A percentile compares a stretch with the other conserved stretches of the same genome.
Evolutionary conservation across 2,113 vertebrate genomes (phyloP).

Genomic region (Syngnathus floridae): DNA sequence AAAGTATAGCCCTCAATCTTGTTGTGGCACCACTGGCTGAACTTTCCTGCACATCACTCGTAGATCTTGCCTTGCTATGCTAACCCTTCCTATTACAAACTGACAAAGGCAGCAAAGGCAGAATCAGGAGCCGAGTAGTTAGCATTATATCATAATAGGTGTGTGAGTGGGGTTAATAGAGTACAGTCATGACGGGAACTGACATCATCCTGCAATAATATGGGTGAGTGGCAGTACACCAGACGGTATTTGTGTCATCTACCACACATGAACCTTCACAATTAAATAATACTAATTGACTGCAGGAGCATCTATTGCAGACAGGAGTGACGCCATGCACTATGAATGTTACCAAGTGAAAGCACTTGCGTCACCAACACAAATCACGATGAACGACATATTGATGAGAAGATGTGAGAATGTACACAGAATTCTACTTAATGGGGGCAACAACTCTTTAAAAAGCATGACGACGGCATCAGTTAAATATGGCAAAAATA

Average conservation of each 20-base stretch:
- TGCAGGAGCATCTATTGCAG: neutral
- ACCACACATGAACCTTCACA: neutral
- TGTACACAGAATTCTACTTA: neutral
- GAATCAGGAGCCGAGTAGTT: conserved; percentile 26
- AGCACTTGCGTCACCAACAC: neutral
- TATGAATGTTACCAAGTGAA: neutral
- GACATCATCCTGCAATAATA: conserved; percentile 11
- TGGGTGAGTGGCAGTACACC: neutral
- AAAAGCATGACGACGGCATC: neutral
- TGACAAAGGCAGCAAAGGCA: conserved; percentile 18
- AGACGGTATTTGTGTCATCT: neutral
- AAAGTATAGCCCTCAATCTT: conserved; percentile 63
- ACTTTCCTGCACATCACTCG: conserved; percentile 63
- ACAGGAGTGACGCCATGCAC: no score
- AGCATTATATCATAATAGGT: conserved; percentile 31
- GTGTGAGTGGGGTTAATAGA: conserved; percentile 39
- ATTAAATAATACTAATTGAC: neutral
- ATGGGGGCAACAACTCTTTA: neutral
- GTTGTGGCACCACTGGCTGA: conserved; percentile 67
- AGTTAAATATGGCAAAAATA: neutral
- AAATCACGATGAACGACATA: neutral
- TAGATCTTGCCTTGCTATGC: conserved; percentile 46
- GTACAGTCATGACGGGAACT: conserved; percentile 26
- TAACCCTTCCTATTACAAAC: conserved; percentile 39
- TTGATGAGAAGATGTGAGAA: neutral